These are phyloP conservation scores for Andrena praecox DNA, from an alignment of 2,888 invertebrate genomes.

Conservation along the genomic window DNA sequence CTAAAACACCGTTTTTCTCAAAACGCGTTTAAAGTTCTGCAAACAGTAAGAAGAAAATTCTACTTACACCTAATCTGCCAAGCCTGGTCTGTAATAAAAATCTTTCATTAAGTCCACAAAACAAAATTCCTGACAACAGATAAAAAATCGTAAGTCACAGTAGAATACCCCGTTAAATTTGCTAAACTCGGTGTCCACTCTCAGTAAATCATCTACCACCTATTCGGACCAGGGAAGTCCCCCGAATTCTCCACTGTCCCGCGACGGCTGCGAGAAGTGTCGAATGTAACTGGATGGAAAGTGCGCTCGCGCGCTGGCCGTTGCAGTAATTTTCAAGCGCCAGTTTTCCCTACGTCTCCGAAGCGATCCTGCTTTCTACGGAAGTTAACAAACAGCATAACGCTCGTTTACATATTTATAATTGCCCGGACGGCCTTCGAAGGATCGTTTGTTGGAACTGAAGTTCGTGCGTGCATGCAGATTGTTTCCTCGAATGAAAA, in stretches of 20 bases:
- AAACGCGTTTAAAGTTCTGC: too few relatives aligned
- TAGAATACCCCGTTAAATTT: too few relatives aligned
- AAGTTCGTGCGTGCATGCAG: background rate
- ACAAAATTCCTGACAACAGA: too few relatives aligned
- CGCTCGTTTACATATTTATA: conserved; percentile 23
- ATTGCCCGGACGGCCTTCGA: conserved; percentile 6
- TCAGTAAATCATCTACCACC: background rate
- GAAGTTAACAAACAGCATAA: conserved; percentile 14
- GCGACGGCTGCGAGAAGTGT: background rate
- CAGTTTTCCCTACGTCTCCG: background rate
- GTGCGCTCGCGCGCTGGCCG: background rate
- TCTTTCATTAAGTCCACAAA: too few relatives aligned
- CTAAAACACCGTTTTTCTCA: too few relatives aligned
- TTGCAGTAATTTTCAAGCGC: background rate
- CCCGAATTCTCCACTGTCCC: background rate
- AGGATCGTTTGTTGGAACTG: background rate
- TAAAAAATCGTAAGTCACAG: too few relatives aligned
- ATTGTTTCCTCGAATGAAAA: conserved; percentile 9
- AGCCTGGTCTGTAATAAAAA: too few relatives aligned
- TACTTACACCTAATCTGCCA: too few relatives aligned
- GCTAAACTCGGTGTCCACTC: background rate
- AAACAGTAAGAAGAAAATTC: too few relatives aligned
- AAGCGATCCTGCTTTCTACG: conserved; percentile 34
- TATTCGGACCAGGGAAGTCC: too few relatives aligned
- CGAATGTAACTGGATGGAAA: background rate